A percentile compares a stretch with the other conserved stretches of the same genome.
phyloP scores from a whole-genome alignment of 2,888 invertebrate genomes.

The Rapana venosa region DNA sequence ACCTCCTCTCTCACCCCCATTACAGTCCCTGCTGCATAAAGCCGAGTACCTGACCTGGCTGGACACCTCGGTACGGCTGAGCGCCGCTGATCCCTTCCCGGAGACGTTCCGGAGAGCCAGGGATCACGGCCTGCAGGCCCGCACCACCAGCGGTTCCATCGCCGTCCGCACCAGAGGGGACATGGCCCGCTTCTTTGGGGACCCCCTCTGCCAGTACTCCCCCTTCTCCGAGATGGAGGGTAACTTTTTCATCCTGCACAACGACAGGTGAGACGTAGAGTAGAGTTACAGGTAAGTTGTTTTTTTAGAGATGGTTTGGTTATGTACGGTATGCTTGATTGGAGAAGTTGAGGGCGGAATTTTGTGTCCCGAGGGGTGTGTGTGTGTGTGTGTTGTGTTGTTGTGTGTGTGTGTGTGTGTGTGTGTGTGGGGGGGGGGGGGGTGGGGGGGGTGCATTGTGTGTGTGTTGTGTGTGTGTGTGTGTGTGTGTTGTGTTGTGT shows the following conservation, averaged over 20 bases:
- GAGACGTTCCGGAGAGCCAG: background rate
- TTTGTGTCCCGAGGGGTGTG: too few relatives aligned
- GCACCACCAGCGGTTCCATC: background rate
- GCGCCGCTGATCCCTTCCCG: background rate
- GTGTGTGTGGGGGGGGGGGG: too few relatives aligned
- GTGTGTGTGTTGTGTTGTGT: too few relatives aligned
- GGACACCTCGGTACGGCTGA: background rate
- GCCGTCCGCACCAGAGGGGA: background rate
- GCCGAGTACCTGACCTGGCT: background rate
- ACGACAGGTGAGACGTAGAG: background rate
- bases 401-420: too few relatives aligned
- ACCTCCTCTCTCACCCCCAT: background rate
- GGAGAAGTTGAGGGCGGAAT: too few relatives aligned
- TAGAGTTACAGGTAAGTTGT: too few relatives aligned
- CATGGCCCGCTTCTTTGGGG: conserved; percentile 8
- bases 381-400: too few relatives aligned
- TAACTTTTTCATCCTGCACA: background rate
- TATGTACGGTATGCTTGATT: too few relatives aligned
- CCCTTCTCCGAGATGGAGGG: background rate
- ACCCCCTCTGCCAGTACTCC: background rate
- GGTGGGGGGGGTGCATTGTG: too few relatives aligned
- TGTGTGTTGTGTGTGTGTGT: too few relatives aligned
- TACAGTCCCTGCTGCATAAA: background rate
- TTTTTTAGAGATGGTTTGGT: too few relatives aligned
- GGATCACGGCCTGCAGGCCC: background rate